Base-by-base conservation (phyloP, 2,888 invertebrate genomes). In the Corbicula japonica region DNA sequence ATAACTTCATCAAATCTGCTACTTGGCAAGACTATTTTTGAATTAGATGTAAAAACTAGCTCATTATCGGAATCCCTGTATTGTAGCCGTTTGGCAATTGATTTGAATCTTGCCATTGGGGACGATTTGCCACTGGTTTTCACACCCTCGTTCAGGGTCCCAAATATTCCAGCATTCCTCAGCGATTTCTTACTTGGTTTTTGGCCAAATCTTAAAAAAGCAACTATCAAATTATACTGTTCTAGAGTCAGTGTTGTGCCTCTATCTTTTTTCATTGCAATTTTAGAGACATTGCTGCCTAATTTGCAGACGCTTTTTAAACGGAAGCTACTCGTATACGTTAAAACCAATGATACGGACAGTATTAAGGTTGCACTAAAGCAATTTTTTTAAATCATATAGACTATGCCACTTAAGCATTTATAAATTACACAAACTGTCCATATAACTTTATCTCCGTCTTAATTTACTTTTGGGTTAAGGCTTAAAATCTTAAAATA, bases 221-320 rank as follows among this genome's bases (percentile, higher is more conserved):
- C 52, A 15, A 76, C 65, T 30, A 83, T 63, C 26, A 85, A 56
- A 28, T 83, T 62, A 68, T 85, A 83, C 62, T 85, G 85, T 60
- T 77, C 52, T 44, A 63, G 48, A 3, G 78, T 75, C 10, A 84
- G 60, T 8, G 72, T 52, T 8, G 63, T 52, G 12, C 81, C 79
- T 30, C 65, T 65, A 5, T 62, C 63, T 26, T 48, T 66, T 52
- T 76, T 81, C 15, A 50, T 35, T 2, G 34, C 15, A 18, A 12
- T 18, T 18, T 65, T 48, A 8, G 34, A 12, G 4, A n/a, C 1
- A 35, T 65, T 56, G 34, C 35, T 48, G n/a, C 30, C 21, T 21
- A 30, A 15, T 32, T 15, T 41, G 50, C 65, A 65, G 63, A 65
- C 65, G 52, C 32, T 15, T 54, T 54, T 30, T 41, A 12, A n/a